Evolutionary conservation across 2,797 vertebrate genomes (phyloP), one percentile per base, ranked within the genome.

Genomic region (Neosalanx taihuensis): DNA sequence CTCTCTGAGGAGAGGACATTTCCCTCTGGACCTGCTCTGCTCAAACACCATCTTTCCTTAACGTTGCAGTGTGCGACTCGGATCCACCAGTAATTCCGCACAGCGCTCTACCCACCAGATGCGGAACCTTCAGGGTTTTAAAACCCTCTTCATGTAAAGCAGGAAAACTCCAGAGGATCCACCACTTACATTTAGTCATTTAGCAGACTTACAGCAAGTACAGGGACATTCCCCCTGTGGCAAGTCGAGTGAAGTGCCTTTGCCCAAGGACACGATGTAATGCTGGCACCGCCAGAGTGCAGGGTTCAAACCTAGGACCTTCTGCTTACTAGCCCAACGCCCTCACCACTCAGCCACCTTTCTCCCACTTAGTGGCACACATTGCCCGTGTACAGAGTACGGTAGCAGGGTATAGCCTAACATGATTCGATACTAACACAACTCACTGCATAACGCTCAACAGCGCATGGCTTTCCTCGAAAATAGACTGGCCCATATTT

Each of bases 61-160:
- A 53, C 64, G 29, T 29, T 66, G 6, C 41, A 66, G 46, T 13
- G 26, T 51, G 26, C 23, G 30, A 66, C 51, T 51, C 29, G 6
- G 46, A 49, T 51, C 17, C 64, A 51, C 64, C 26, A 66, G 41
- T 66, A 41, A 30, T 51, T 51, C 64, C 17, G 51, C 6, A 51
- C 46, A 66, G 26, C 18, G 81, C 77, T 83, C 79, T 78, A 86
- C 85, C 89, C 26, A 49, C 41, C 17, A 41, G 6, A 4, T 51
- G 5, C 41, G 1, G 41, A 51, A 29, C 64, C 64, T 66, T n/a
- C 15, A 6, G 15, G 41, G 64, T 51, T 6, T 6, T 66, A 46
- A 30, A 17, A 66, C n/a, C 3, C 26, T 51, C 41, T 18, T 23
- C 41, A 66, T 51, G 51, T 49, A 49, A 66, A 49, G 46, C 6